Evolutionary conservation across 2,797 vertebrate species (phyloP).

Genomic region (Oreochromis mossambicus): DNA sequence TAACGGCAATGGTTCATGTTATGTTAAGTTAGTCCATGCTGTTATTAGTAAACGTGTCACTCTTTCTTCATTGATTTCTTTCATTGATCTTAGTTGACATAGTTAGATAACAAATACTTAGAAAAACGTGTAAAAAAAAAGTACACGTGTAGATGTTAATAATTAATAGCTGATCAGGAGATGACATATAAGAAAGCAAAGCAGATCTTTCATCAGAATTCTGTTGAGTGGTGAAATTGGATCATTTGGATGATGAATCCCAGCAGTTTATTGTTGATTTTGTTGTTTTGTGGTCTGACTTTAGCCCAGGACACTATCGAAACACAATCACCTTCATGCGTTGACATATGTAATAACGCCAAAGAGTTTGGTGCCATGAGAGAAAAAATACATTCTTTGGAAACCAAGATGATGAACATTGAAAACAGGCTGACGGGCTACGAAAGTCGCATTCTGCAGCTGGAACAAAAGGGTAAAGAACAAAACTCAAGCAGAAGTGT

Average conservation of each 20-base stretch:
- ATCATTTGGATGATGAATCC: not conserved
- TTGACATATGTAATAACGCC: rapidly evolving
- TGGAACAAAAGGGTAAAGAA: not conserved
- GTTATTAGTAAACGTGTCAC: not conserved
- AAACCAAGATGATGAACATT: not conserved
- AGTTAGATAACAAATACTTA: not conserved
- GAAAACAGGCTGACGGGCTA: not conserved
- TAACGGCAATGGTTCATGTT: not conserved
- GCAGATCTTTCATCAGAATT: not conserved
- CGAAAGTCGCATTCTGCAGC: not conserved
- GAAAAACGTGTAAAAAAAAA: not conserved
- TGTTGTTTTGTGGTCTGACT: not conserved
- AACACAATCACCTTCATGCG: not conserved
- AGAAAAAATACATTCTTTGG: not conserved
- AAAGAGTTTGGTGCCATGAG: not conserved
- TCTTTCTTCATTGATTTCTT: not conserved
- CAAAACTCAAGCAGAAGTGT: no score
- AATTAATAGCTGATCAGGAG: not conserved
- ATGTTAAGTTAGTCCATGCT: not conserved
- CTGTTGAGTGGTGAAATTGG: not conserved
- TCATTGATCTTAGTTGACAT: not conserved
- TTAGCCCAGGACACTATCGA: not conserved
- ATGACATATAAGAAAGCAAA: rapidly evolving
- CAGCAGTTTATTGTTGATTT: not conserved
- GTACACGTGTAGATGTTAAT: rapidly evolving